Base-by-base conservation (phyloP, 2,113 vertebrate species). In the Bujurquina vittata region DNA sequence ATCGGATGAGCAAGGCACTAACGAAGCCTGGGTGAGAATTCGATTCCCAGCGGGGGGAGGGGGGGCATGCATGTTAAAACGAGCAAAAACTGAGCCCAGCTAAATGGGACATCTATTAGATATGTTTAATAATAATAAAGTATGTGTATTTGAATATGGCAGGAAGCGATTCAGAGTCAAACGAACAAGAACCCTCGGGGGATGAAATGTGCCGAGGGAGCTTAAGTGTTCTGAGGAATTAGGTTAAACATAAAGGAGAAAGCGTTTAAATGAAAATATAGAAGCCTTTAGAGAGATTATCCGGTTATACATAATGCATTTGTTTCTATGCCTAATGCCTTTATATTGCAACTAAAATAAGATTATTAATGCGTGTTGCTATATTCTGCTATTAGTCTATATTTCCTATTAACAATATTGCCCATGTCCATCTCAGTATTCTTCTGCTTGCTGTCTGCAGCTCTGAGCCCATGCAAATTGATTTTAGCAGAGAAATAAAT, bases 1-100 rank as follows among this genome's bases (percentile, higher is more conserved):
- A 93, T 86, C 78, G 62, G 29, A 56, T 81, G 79, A 85, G 88
- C 86, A 87, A 90, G 92, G 91, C 86, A 81, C 81, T 62, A 74
- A 67, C 61, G 49, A 77, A 61, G 58, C 60, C 75, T 4, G 69
- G 86, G 89, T 91, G 85, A 87, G 60, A 77, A 91, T 82, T 82
- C 58, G 20, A 88, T 61, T 90, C 88, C 89, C 88, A 43, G 57
- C 2, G 85, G 90, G 73, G 33, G 35, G 35, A 7, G 5, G 33
- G 35, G 7, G 52, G 31, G 55, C 8, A 20, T 67, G n/a, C 37
- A 1, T 63, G 72, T 81, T 93, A 79, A 79, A 83, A 87, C 49
- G 31, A 77, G 75, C 26, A 8, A 73, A 54, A 58, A 82, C 20
- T 75, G 55, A 67, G 52, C 81, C 31, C 35, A 22, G 20, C 35